Conservation (phyloP, 2,888 invertebrate species). For the Disparrhopalites patrizii region DNA sequence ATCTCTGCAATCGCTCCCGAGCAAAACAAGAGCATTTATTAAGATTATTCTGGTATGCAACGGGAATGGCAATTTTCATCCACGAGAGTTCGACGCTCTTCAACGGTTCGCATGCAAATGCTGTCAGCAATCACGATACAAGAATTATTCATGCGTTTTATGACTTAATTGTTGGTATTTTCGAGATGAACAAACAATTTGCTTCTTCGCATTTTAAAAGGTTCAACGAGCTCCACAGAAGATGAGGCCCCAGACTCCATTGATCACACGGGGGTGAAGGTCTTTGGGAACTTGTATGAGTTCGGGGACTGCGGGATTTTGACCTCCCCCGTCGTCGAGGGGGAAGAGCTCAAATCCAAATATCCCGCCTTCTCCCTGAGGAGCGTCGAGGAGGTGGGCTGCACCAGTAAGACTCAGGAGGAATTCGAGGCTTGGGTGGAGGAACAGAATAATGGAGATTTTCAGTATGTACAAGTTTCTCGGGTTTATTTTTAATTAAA, state of each 20-base stretch:
- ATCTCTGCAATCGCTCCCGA: no score
- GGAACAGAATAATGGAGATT: constrained; percentile 34
- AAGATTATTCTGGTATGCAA: no score
- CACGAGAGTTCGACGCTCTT: no score
- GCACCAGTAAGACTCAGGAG: constrained; percentile 34
- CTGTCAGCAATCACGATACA: no score
- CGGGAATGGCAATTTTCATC: no score
- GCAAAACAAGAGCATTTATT: no score
- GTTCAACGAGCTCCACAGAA: constrained; percentile 20
- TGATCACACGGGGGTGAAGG: constrained; percentile 43
- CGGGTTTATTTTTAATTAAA: no score
- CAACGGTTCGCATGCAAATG: no score
- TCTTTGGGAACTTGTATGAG: constrained; percentile 43
- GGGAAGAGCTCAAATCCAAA: constrained; percentile 36
- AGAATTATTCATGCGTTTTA: neutral
- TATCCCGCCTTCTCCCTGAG: constrained; percentile 43
- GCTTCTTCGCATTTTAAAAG: neutral
- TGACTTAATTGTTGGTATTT: no score
- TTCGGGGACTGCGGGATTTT: constrained; percentile 44
- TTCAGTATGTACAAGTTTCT: constrained; percentile 29
- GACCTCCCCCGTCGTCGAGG: constrained; percentile 15
- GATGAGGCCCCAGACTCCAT: constrained; percentile 40
- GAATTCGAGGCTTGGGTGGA: constrained; percentile 44
- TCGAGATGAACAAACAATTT: no score
- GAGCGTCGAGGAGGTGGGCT: constrained; percentile 36